Conservation (phyloP, 1,140 invertebrate genomes). For the Cyclina sinensis region DNA sequence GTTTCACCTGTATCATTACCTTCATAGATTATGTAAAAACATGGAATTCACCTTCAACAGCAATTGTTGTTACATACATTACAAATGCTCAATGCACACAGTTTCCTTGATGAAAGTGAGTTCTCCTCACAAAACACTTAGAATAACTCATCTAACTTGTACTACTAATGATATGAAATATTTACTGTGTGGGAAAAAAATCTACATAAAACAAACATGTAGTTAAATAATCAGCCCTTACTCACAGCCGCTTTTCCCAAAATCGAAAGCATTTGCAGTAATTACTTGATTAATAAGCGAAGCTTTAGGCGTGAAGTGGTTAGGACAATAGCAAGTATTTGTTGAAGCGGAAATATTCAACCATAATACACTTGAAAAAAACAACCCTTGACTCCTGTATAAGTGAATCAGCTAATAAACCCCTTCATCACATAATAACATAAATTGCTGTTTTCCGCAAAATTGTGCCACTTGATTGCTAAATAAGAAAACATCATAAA, state of each 20-base stretch:
- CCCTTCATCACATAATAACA: conserved; percentile 59
- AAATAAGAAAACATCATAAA: conserved; percentile 42
- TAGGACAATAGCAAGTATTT: conserved; percentile 45
- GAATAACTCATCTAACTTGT: background rate
- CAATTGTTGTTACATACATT: conserved; percentile 7
- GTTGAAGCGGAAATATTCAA: conserved; percentile 59
- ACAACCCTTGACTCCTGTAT: conserved; percentile 50
- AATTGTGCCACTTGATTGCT: conserved; percentile 36
- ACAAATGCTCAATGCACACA: background rate
- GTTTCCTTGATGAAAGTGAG: conserved; percentile 12
- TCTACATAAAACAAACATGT: background rate
- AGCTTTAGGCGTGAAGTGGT: conserved; percentile 59
- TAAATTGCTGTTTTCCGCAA: conserved; percentile 65
- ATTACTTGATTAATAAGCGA: conserved; percentile 54
- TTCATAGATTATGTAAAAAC: background rate
- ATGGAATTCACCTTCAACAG: background rate
- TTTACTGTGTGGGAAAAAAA: conserved; percentile 41
- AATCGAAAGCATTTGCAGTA: conserved; percentile 42
- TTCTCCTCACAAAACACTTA: conserved; percentile 31
- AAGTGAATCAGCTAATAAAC: conserved; percentile 56
- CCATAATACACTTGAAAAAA: conserved; percentile 52
- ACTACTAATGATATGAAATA: background rate
- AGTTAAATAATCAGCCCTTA: conserved; percentile 12
- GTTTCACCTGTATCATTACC: background rate
- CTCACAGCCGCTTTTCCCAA: background rate